Percentiles rank a stretch among this genome's conserved stretches.
phyloP scores from a whole-genome alignment of 2,888 invertebrate genomes.

The Zeuzera pyrina region DNA sequence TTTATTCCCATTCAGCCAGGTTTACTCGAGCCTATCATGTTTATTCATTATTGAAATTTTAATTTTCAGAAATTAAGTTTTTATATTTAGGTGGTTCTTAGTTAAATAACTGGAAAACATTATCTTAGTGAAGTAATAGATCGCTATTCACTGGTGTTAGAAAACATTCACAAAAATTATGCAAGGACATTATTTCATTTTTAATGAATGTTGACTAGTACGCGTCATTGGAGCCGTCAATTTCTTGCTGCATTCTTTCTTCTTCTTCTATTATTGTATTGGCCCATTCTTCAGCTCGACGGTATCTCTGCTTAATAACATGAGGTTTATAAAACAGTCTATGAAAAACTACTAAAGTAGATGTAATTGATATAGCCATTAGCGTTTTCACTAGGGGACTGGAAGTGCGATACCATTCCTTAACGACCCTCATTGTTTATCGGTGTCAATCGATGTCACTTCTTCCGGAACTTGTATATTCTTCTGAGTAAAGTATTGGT shows the following conservation, averaged over 20 bases:
- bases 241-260: constrained; percentile 23
- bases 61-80: too few species aligned
- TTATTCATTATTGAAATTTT: too few species aligned
- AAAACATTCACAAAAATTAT: too few species aligned
- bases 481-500: constrained; percentile 30
- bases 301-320: constrained; percentile 27
- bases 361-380: constrained; percentile 50
- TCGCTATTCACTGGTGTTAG: too few species aligned
- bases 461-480: constrained; percentile 15
- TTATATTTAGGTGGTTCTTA: too few species aligned
- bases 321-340: constrained; percentile 39
- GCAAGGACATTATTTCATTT: too few species aligned
- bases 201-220: too few species aligned
- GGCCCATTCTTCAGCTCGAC: constrained; percentile 50
- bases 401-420: constrained; percentile 31
- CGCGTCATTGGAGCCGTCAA: constrained; percentile 3
- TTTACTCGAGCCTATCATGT: too few species aligned
- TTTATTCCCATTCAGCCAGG: too few species aligned
- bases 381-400: constrained; percentile 43
- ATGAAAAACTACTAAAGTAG: constrained; percentile 31
- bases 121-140: too few species aligned
- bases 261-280: constrained; percentile 47
- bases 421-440: constrained; percentile 32
- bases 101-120: too few species aligned
- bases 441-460: constrained; percentile 9